phyloP scores from a whole-genome alignment of 1,140 invertebrate species.

The Calephelis nemesis region DNA sequence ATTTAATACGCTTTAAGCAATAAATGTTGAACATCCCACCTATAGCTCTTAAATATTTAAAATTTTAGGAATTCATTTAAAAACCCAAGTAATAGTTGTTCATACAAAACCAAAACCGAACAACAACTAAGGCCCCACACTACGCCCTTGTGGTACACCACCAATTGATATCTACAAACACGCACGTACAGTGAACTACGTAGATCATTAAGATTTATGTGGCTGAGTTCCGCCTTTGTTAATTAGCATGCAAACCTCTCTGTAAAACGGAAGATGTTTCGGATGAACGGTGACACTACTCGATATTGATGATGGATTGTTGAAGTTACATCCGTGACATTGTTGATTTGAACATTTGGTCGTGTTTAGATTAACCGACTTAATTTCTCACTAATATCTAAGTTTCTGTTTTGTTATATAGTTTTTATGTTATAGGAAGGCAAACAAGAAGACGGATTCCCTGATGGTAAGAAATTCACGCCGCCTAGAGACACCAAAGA shows the following conservation, averaged over 20 bases:
- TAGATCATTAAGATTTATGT: slow-evolving; percentile 50
- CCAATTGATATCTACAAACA: slow-evolving; percentile 1
- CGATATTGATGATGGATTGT: slow-evolving; percentile 45
- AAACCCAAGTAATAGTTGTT: too few relatives aligned
- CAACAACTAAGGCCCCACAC: background rate
- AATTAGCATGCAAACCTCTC: slow-evolving; percentile 55
- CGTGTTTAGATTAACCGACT: too few relatives aligned
- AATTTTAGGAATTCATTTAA: too few relatives aligned
- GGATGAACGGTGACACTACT: slow-evolving; percentile 37
- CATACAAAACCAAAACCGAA: background rate
- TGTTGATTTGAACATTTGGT: background rate
- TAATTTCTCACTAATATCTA: too few relatives aligned
- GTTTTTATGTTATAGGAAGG: too few relatives aligned
- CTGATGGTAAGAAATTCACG: too few relatives aligned
- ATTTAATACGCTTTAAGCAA: too few relatives aligned
- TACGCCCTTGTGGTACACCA: slow-evolving; percentile 28
- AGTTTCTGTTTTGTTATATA: too few relatives aligned
- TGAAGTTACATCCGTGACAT: slow-evolving; percentile 18
- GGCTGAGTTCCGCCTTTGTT: slow-evolving; percentile 44
- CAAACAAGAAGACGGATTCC: too few relatives aligned
- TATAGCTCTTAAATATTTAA: too few relatives aligned
- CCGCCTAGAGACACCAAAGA: too few relatives aligned
- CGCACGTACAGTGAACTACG: slow-evolving; percentile 6
- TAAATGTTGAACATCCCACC: too few relatives aligned
- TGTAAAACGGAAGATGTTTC: slow-evolving; percentile 49